Evolutionary conservation across 2,888 invertebrate genomes (phyloP).

Genomic region (Abscondita cerata): DNA sequence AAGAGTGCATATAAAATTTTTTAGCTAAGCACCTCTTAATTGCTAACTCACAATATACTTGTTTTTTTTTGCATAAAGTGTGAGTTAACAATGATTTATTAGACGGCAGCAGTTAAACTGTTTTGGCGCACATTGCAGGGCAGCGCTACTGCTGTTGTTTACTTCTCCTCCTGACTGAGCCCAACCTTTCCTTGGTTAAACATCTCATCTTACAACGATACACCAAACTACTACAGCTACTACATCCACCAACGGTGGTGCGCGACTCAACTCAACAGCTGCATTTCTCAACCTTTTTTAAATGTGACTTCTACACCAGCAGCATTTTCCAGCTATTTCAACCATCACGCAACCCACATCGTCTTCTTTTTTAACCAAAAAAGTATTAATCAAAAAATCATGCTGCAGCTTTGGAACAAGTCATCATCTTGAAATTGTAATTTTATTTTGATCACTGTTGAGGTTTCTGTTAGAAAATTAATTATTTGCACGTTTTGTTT

Average conservation of each 20-base stretch:
- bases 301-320: constrained; percentile 38
- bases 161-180: constrained; percentile 55
- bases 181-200: constrained; percentile 53
- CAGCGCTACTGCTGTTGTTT: constrained; percentile 54
- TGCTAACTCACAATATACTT: constrained; percentile 24
- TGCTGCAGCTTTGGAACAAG: constrained; percentile 9
- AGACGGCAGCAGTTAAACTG: constrained; percentile 39
- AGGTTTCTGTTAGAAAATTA: constrained; percentile 15
- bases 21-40: constrained; percentile 10
- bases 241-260: constrained; percentile 48
- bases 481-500: not conserved
- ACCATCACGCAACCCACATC: constrained; percentile 43
- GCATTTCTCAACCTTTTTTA: constrained; percentile 40
- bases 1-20: not conserved
- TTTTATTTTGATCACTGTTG: constrained; percentile 10
- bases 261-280: constrained; percentile 37
- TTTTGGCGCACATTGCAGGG: constrained; percentile 57
- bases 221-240: constrained; percentile 48
- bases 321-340: constrained; percentile 40
- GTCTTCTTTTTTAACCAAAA: constrained; percentile 26
- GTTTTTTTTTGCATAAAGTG: not conserved
- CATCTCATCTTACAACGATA: constrained; percentile 56
- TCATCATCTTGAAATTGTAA: constrained; percentile 10
- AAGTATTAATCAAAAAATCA: constrained; percentile 21
- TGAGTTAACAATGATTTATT: constrained; percentile 26